Evolutionary conservation across 2,113 vertebrate genomes (phyloP).

Genomic region (Saimiri boliviensis): DNA sequence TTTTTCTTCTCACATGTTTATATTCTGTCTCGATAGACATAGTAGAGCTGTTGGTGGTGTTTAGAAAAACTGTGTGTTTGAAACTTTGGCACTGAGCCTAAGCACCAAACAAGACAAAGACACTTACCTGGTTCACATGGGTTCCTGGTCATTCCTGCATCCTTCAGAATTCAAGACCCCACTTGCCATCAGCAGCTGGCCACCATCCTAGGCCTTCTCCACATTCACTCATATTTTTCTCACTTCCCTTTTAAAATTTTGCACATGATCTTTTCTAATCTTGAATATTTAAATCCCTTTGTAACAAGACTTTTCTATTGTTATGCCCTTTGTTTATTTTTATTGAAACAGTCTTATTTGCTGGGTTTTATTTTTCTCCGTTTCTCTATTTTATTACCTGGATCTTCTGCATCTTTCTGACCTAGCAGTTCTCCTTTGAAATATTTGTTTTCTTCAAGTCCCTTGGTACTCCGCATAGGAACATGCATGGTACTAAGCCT

Average conservation of each 20-base stretch:
- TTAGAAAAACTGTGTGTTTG: background rate
- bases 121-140: rapidly evolving
- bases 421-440: background rate
- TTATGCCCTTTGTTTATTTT: background rate
- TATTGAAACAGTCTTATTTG: background rate
- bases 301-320: background rate
- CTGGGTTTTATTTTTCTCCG: background rate
- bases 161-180: background rate
- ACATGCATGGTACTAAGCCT: rapidly evolving
- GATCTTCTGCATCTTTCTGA: background rate
- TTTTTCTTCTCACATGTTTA: background rate
- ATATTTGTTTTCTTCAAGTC: background rate
- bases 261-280: background rate
- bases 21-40: background rate
- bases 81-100: background rate
- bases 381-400: conserved; percentile 12
- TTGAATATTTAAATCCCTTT: conserved; percentile 1
- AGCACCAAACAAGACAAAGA: background rate
- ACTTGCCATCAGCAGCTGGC: background rate
- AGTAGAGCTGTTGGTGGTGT: background rate
- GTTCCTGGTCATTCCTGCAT: background rate
- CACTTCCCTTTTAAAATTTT: background rate
- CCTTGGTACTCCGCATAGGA: background rate
- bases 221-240: background rate
- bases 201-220: background rate